Evolutionary conservation across 92 coral and sea anemone genomes (phyloP).

Genomic region (Bergia sp.): DNA sequence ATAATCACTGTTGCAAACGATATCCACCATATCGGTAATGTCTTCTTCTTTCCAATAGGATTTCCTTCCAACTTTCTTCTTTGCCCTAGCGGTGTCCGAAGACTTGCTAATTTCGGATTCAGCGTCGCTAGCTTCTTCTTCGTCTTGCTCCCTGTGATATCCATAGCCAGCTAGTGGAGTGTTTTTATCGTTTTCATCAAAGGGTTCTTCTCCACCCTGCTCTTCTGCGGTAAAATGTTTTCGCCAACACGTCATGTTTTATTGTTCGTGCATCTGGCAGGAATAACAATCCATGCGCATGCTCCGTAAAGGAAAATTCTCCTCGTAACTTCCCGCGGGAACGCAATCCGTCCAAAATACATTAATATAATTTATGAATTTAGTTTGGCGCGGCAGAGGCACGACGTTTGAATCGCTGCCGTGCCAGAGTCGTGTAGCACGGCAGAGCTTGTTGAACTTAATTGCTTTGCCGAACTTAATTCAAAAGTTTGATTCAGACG

Average conservation of each 20-base stretch:
- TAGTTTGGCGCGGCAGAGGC: constrained; percentile 2
- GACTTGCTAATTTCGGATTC: constrained; percentile 36
- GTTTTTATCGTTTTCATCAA: background rate
- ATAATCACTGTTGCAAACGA: constrained; percentile 28
- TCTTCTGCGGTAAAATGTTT: too few relatives aligned
- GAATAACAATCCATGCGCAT: too few relatives aligned
- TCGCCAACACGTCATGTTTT: too few relatives aligned
- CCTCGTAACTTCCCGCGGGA: background rate
- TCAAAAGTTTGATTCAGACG: too few relatives aligned
- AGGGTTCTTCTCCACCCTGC: background rate
- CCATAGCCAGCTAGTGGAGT: constrained; percentile 1
- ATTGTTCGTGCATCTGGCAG: too few relatives aligned
- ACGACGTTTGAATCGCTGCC: background rate
- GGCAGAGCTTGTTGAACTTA: too few relatives aligned
- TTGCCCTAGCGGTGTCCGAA: background rate
- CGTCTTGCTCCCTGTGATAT: constrained; percentile 8
- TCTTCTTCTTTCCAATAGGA: constrained; percentile 28
- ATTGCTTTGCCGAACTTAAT: too few relatives aligned
- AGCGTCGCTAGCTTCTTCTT: constrained; percentile 7
- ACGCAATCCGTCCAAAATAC: background rate
- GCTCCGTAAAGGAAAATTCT: too few relatives aligned
- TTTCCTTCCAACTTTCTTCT: constrained; percentile 43
- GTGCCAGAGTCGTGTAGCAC: too few relatives aligned
- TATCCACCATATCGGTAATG: constrained; percentile 20
- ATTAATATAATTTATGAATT: background rate